Evolutionary conservation across 2,113 vertebrate species (phyloP), one percentile per base, ranked within the genome.

Genomic region (Cyanistes caeruleus): DNA sequence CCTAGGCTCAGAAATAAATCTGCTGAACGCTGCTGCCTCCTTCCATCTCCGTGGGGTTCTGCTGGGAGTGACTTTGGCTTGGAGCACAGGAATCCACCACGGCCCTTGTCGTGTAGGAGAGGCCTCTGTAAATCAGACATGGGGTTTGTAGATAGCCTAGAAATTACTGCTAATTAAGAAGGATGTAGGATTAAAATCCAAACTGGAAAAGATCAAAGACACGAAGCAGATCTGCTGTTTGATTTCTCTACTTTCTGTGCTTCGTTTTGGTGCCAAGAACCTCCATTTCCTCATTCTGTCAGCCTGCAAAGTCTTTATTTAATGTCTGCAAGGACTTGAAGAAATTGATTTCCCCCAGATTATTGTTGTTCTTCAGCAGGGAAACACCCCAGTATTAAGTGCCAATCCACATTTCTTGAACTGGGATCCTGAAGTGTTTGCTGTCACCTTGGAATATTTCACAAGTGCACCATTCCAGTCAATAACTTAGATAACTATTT

Each of bases 401-500:
- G 49, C 75, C 30, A 62, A 0, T 59, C 37, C 2, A 0, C 52
- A 35, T 8, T 73, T 73, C 44, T 37, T 17, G 39, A 63, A 51
- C 9, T 1, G 58, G 78, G 64, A 70, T 49, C 44, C 13, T 1
- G 11, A 48, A 35, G 56, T 41, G 27, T 15, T 95, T 27, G 62
- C 88, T 80, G 63, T 78, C 77, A 48, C 24, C 51, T 89, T 81
- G 86, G 48, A 84, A 87, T 81, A 80, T 83, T 44, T 84, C 92
- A n/a, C 64, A 77, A 60, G 83, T 92, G 44, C 22, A 15, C 24
- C 18, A 13, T 60, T 94, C 92, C 88, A 93, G 59, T 77, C 87
- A 95, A 24, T 65, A 80, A 52, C 17, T 16, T 63, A 46, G 23
- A 41, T 85, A 12, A 1, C 3, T 7, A 20, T 62, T 91, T 77